Percentiles rank a stretch among this genome's conserved stretches.
Conservation (phyloP, 1,140 invertebrate species). For the Halictus rubicundus region DNA sequence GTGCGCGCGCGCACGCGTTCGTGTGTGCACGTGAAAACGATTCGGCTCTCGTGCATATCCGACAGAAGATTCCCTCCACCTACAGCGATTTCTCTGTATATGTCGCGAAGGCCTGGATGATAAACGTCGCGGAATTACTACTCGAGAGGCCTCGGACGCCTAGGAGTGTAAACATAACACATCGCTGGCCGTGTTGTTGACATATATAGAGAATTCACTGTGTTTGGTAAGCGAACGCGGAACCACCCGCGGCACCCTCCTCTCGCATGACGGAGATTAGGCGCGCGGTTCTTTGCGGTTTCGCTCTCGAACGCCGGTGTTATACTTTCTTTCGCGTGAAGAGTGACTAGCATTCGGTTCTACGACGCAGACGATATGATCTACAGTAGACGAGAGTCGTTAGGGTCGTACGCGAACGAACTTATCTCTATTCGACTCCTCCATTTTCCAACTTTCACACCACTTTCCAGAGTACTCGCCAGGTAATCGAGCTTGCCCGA, state of each 20-base stretch:
- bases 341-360: constrained; percentile 36
- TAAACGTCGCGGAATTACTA: no score
- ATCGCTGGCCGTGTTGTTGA: no score
- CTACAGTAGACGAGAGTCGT: constrained; percentile 25
- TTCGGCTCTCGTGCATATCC: background rate
- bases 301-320: background rate
- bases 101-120: no score
- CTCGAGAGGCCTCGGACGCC: no score
- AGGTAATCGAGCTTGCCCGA: background rate
- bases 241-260: no score
- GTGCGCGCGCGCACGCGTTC: no score
- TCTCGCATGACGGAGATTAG: no score
- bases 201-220: no score
- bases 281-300: no score
- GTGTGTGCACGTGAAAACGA: constrained; percentile 17
- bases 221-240: constrained; percentile 33
- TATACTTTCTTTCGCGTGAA: constrained; percentile 1
- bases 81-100: background rate
- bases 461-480: background rate
- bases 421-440: background rate
- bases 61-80: constrained; percentile 7
- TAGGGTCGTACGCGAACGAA: constrained; percentile 11
- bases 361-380: constrained; percentile 23
- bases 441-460: background rate
- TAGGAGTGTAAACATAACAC: no score